These are phyloP conservation scores for Tribolium freemani DNA, from an alignment of 2,888 invertebrate species.

Conservation along the genomic window DNA sequence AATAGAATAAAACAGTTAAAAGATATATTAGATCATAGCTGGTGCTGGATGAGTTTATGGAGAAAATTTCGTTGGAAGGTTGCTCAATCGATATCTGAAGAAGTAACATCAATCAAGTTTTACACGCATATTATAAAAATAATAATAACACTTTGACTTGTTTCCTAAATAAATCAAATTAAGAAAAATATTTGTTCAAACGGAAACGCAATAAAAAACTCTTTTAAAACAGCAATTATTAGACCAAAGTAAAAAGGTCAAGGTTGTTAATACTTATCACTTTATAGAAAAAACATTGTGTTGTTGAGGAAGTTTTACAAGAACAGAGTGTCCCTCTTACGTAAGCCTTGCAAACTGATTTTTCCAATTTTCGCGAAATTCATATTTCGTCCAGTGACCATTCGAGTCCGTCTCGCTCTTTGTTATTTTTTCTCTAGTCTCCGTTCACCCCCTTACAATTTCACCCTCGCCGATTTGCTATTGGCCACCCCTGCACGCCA, in stretches of 20 bases:
- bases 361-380: conserved; percentile 38
- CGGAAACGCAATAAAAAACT: conserved; percentile 36
- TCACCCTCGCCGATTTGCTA: conserved; percentile 58
- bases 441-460: conserved; percentile 56
- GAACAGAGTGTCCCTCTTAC: background rate
- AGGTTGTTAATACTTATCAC: conserved; percentile 30
- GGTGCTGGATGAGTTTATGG: background rate
- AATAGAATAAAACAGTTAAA: conserved; percentile 21
- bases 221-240: conserved; percentile 35
- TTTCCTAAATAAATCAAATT: conserved; percentile 33
- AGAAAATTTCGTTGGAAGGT: conserved; percentile 7
- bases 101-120: conserved; percentile 26
- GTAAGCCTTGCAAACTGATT: background rate
- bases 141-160: conserved; percentile 38
- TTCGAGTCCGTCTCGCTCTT: conserved; percentile 22
- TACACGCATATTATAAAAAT: conserved; percentile 34
- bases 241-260: conserved; percentile 42
- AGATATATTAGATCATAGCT: conserved; percentile 9
- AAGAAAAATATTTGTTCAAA: conserved; percentile 36
- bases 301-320: conserved; percentile 24
- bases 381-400: conserved; percentile 48
- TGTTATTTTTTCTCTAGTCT: conserved; percentile 35
- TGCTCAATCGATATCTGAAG: conserved; percentile 27
- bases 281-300: conserved; percentile 17
- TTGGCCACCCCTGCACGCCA: conserved; percentile 61